Base-by-base conservation (phyloP, 2,113 vertebrate species). In the Thunnus thynnus region DNA sequence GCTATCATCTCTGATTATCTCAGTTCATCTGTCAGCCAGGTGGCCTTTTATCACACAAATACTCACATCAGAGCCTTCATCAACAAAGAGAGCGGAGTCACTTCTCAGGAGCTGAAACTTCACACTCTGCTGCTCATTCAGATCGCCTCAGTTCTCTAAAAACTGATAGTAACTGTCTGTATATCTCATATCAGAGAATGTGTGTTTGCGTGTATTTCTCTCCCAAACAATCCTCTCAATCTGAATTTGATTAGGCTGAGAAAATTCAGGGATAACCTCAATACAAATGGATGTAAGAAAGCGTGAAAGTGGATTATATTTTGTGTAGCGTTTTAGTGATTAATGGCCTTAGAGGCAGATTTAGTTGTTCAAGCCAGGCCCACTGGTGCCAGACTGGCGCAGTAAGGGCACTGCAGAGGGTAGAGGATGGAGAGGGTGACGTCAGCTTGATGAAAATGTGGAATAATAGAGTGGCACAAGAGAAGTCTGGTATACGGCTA, bases 241-340 rank as follows among this genome's bases (percentile, higher is more conserved):
- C 41, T 72, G 36, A 90, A 89, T 89, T 30, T 57, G 68, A 90
- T 89, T 86, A 74, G 64, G 54, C 1, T 1, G 77, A 72, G 69
- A 75, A 51, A 65, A 85, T 48, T 85, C 25, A 1, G 65, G 63
- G 65, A 83, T 54, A 78, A 89, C 82, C 85, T 86, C 76, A 36
- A 91, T 79, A 80, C 68, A 84, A 87, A 90, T 32, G 13, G 74
- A 86, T 22, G 63, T 68, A 58, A 75, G 73, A 80, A 74, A 80
- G 73, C 17, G 3, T 57, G 41, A 70, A 89, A 91, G 83, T 74
- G 73, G 87, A 91, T 93, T 91, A 85, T 82, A 83, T 83, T 81
- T 82, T 82, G 46, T 82, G 72, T 65, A 55, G 79, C 46, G 8
- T 78, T 86, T 66, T 73, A 74, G 67, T 84, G 82, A 89, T 88